These are phyloP conservation scores for Thamnophis sirtalis DNA, from an alignment of 2,113 vertebrate genomes.

Conservation along the genomic window DNA sequence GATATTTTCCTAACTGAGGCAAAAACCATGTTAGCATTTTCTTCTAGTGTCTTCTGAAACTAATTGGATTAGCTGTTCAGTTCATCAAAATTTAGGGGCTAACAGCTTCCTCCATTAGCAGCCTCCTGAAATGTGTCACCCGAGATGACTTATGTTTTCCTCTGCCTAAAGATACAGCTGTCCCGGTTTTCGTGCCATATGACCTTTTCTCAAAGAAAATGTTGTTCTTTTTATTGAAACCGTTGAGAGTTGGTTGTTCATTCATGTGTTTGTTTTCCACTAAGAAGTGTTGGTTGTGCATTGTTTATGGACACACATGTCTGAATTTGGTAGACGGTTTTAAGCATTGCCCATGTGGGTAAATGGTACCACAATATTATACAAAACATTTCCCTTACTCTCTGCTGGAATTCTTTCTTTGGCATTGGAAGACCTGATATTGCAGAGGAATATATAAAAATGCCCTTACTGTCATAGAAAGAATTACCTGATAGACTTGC, in stretches of 20 bases:
- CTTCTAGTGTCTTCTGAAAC: neutral
- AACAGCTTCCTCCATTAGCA: neutral
- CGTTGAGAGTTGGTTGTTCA: neutral
- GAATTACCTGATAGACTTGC: neutral
- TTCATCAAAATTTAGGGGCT: neutral
- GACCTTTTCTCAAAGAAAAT: neutral
- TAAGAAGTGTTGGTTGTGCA: neutral
- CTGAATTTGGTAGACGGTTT: neutral
- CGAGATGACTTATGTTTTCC: neutral
- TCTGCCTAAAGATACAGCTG: neutral
- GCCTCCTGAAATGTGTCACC: neutral
- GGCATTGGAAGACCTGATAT: neutral
- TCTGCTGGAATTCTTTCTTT: neutral
- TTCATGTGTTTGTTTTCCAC: neutral
- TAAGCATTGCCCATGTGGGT: neutral
- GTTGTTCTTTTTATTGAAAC: neutral
- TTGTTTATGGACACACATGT: neutral
- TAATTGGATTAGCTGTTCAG: neutral
- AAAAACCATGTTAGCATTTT: neutral
- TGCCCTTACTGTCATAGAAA: neutral
- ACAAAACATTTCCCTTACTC: neutral
- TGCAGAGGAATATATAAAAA: neutral
- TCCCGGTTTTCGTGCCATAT: neutral
- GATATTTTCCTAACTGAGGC: neutral
- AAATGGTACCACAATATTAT: neutral